These are phyloP conservation scores for Typhlichthys eigenmanni DNA, from an alignment of 2,797 vertebrate genomes.

Conservation along the genomic window DNA sequence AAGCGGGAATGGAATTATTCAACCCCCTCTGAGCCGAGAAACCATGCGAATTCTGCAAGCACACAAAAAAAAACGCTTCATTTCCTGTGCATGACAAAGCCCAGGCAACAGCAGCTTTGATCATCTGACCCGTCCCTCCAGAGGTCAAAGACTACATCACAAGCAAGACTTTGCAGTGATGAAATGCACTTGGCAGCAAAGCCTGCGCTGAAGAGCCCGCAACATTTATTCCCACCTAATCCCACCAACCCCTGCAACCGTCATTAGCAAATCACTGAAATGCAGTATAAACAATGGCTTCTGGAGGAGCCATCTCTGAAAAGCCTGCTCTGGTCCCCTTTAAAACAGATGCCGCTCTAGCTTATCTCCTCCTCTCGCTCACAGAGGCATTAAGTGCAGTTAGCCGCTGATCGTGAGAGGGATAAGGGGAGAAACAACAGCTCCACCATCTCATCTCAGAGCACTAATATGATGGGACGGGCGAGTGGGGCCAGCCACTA, in stretches of 20 bases:
- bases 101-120: conserved; percentile 25
- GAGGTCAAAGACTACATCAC: conserved; percentile 54
- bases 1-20: no score
- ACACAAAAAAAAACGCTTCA: no score
- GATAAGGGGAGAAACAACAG: conserved; percentile 71
- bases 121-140: conserved; percentile 2
- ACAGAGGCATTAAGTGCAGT: conserved; percentile 45
- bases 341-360: neutral
- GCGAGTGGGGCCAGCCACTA: conserved; percentile 67
- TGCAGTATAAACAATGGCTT: conserved; percentile 43
- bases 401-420: conserved; percentile 62
- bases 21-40: no score
- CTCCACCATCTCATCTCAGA: conserved; percentile 73
- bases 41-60: no score
- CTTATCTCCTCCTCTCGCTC: conserved; percentile 32
- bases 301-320: conserved; percentile 15
- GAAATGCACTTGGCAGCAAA: conserved; percentile 19
- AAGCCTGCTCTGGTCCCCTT: conserved; percentile 26
- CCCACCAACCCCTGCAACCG: conserved; percentile 37
- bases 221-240: conserved; percentile 43
- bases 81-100: no score
- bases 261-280: conserved; percentile 44
- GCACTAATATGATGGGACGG: conserved; percentile 76
- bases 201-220: conserved; percentile 28
- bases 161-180: conserved; percentile 25